Base-by-base conservation (phyloP, 2,888 invertebrate genomes). In the Megamerina dolium region DNA sequence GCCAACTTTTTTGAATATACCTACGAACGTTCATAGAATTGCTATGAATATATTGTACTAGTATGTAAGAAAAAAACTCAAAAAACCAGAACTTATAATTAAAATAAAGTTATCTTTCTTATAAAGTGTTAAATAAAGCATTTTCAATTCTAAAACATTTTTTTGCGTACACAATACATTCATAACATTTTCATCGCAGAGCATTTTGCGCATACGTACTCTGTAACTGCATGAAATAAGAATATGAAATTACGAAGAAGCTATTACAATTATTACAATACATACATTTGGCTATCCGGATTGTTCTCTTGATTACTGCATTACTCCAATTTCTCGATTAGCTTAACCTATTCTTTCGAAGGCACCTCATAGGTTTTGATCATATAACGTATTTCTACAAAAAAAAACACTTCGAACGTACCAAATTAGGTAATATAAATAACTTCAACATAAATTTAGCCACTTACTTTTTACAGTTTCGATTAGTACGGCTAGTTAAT, bases 291-390 rank as follows among this genome's bases (percentile, higher is more conserved):
- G 45, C 83, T 84, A 58, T 93, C 91, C 0, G 94, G 93, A 75
- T 95, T 94, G 66, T 94, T 92, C 64, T 92, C 90, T 60, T 92
- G 91, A 73, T 94, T 95, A 45, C 94, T 77, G 66, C 95, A 96
- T 60, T 82, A 82, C 48, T 94, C 93, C 50, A 96, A 70, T 66
- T 94, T 93, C 61, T 94, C 91, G 38, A 95, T 77, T 3, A 76
- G 61, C 59, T 82, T 82, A 0, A 89, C 80, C 45, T 77, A 69
- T 50, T 88, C 88, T 52, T 84, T 80, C 2, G 82, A 76, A 4
- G 80, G 78, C 38, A 72, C 72, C 57, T 91, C 89, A 5, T 85
- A 81, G 62, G 82, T 80, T 70, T 90, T 93, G 0, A 91, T 90
- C 78, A 92, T 81, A 4, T 85, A 84, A 20, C 91, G 77, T 54